Base-by-base conservation (phyloP, 2,113 vertebrate genomes). In the Heloderma charlesbogerti region DNA sequence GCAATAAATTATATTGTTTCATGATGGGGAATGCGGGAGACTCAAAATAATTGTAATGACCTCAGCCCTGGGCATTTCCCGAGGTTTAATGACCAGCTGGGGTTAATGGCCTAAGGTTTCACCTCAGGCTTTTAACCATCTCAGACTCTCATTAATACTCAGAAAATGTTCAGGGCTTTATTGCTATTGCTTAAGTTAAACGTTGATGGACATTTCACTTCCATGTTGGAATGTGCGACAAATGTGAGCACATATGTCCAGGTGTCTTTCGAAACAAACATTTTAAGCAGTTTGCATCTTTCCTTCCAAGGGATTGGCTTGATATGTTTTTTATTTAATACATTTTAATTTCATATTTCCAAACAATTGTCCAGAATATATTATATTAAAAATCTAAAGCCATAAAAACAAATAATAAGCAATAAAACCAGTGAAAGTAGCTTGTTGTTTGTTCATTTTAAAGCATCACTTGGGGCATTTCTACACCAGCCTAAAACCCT, bases 21-120 rank as follows among this genome's bases (percentile, higher is more conserved):
- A 72, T 4, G 45, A 66, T 37, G 63, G 27, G 27, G n/a, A 45
- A 12, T 71, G 13, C 31, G 0, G 51, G 27, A 83, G 79, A 72
- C 48, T 22, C 79, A 83, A 54, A 81, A 89, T 81, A 89, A 89
- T 43, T 89, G 29, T 82, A 89, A 89, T 89, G 88, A 89, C 79
- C 79, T 89, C 80, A 92, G 91, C 40, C 13, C 54, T 75, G 85
- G 90, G 74, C 54, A 74, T 96, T 95, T 91, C 91, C 88, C 92
- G 80, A 93, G 92, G 95, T 95, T 95, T 95, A 95, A 95, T 85
- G 85, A 75, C 85, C 82, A 89, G 57, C 89, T 93, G 89, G 94
- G 92, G 93, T 95, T 96, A 96, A 96, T 89, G 94, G 93, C 91
- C 95, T 92, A 93, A 94, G 94, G 92, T 96, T 91, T 89, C 94